Evolutionary conservation across 2,888 invertebrate genomes (phyloP), one percentile per base, ranked within the genome.

Genomic region (Chironomus tentans): DNA sequence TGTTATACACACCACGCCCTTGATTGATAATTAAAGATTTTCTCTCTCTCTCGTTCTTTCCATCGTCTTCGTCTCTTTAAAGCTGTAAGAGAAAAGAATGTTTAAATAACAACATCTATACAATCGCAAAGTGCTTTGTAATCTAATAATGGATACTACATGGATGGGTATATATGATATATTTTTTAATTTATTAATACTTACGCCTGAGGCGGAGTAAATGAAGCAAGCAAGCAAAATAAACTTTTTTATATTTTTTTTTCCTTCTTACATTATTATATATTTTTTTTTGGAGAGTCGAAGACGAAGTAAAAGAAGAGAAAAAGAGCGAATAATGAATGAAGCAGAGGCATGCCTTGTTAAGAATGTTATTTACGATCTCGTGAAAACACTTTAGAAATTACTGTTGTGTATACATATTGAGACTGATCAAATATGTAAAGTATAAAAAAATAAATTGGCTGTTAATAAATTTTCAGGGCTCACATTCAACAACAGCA

Each of bases 1-100:
- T 70, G 48, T 70, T 70, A 21, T 47, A 56, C 24, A 70, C 50
- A 72, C 72, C 72, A 72, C 72, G 72, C 72, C 72, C 62, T 62
- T 62, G 72, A 72, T 72, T 72, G 72, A 72, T 72, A 72, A 72
- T 72, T 72, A 72, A 72, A 72, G 72, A 71, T 71, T 71, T 68
- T 56, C 15, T n/a, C 6, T 68, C 46, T 15, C 18, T 15, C 68
- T 18, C 7, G n/a, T n/a, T 68, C 13, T 68, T 18, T 38, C 4
- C 38, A 7, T 38, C 38, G 38, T 38, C 10, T 22, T 56, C 56
- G 0, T 15, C 15, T 56, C 7, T 56, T 56, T 56, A 56, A 56
- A 56, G 15, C n/a, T 15, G 5, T 56, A n/a, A 18, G 18, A 56
- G 18, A 56, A 56, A 18, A 56, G 56, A 56, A 56, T 56, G 15